Evolutionary conservation across 2,888 invertebrate species (phyloP), one percentile per base, ranked within the genome.

Genomic region (Drosophila longiperda): DNA sequence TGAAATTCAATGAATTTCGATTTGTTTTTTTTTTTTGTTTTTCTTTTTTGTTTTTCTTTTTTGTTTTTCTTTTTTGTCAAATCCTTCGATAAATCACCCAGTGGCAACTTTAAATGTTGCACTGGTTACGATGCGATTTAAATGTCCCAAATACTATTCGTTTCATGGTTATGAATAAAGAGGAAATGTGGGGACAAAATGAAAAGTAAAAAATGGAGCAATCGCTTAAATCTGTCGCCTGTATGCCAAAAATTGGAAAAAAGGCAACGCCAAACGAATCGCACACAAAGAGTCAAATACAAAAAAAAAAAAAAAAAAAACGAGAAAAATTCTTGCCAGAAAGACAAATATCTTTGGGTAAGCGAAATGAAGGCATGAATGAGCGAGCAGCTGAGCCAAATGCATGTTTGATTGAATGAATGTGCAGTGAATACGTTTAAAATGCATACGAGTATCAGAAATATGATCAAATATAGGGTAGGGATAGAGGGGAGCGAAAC

Each of bases 371-470:
- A 79, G 73, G 66, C 75, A 80, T 80, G 82, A 79, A 76, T 80
- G 88, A 83, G 70, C 71, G 80, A 66, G 54, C 74, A 79, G 76
- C 66, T 77, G 76, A 80, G 66, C 72, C 71, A 75, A 83, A 77
- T 74, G 82, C 66, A 73, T 77, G 79, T 86, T 85, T 85, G 85
- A 85, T 85, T 86, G 88, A 86, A 88, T 82, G 82, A 72, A 78
- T 87, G 78, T 72, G 81, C 68, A 68, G 69, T 69, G 80, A 72
- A 80, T 75, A 73, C 68, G 67, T 66, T 80, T 80, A 61, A 82
- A 82, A 74, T 69, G 66, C 59, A 66, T 42, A 57, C 64, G 55
- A 48, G 69, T 40, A 45, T 58, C 65, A 52, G 5, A 61, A 59
- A n/a, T 42, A 12, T 20, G 55, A 29, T 11, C 2, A 45, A 23